A percentile compares a stretch with the other conserved stretches of the same genome.
phyloP scores from a whole-genome alignment of 1,140 invertebrate species.

The Eumaeus atala region DNA sequence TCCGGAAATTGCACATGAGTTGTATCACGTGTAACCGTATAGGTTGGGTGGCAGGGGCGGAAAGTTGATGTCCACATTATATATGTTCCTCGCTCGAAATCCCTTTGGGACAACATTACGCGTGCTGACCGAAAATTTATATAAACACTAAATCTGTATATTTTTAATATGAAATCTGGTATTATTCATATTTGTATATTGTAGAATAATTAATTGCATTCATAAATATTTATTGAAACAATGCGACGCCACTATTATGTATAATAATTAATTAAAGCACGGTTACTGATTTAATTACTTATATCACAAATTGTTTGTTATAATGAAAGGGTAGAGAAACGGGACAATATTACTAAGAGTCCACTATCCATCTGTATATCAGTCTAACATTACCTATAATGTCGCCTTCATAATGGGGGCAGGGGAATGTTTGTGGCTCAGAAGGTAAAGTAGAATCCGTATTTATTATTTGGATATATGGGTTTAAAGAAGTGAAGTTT shows the following conservation, averaged over 20 bases:
- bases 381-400: no score
- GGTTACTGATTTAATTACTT: slow-evolving; percentile 13
- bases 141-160: slow-evolving; percentile 7
- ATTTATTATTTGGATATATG: no score
- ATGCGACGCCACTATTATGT: not conserved
- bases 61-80: slow-evolving; percentile 14
- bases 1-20: slow-evolving; percentile 15
- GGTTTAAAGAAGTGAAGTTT: no score
- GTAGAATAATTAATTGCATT: not conserved
- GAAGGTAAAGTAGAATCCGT: no score
- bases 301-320: slow-evolving; percentile 13
- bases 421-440: no score
- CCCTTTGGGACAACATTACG: slow-evolving; percentile 7
- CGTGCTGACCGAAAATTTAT: slow-evolving; percentile 7
- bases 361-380: no score
- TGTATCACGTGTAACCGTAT: slow-evolving; percentile 4
- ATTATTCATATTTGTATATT: not conserved
- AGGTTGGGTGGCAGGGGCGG: slow-evolving; percentile 12
- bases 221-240: slow-evolving; percentile 8
- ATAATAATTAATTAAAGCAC: slow-evolving; percentile 7
- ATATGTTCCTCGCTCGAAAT: slow-evolving; percentile 10
- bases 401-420: no score
- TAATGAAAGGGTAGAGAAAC: no score
- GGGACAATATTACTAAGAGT: no score
- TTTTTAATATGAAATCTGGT: not conserved